A percentile compares a stretch with the other conserved stretches of the same genome.
Conservation (phyloP, 2,888 invertebrate species). For the Coenonympha arcania region DNA sequence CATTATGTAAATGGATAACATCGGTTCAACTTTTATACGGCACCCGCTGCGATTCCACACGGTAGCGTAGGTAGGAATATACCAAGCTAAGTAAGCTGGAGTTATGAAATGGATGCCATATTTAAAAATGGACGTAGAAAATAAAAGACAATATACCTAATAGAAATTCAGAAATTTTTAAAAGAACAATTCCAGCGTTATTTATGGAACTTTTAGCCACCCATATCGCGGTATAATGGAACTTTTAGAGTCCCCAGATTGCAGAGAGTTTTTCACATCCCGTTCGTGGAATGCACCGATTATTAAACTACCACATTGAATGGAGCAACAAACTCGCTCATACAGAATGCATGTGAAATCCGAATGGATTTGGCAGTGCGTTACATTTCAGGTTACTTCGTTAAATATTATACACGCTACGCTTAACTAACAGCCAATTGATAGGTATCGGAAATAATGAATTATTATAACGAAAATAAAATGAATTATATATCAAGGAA, state of each 20-base stretch:
- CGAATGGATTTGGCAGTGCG: slow-evolving; percentile 17
- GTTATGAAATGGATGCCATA: slow-evolving; percentile 13
- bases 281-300: slow-evolving; percentile 7
- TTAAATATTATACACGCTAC: slow-evolving; percentile 19
- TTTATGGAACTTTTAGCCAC: neutral
- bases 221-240: neutral
- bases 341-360: slow-evolving; percentile 24
- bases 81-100: too few relatives aligned
- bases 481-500: too few relatives aligned
- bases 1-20: slow-evolving; percentile 58
- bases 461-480: too few relatives aligned
- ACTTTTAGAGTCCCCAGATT: slow-evolving; percentile 3
- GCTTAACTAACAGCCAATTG: slow-evolving; percentile 15
- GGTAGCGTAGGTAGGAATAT: slow-evolving; percentile 30
- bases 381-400: slow-evolving; percentile 14
- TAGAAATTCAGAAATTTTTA: slow-evolving; percentile 1
- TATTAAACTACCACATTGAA: slow-evolving; percentile 20
- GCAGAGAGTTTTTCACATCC: slow-evolving; percentile 1
- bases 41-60: slow-evolving; percentile 44
- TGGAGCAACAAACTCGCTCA: slow-evolving; percentile 18
- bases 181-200: slow-evolving; percentile 3
- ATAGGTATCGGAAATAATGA: neutral
- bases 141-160: slow-evolving; percentile 5
- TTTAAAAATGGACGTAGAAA: neutral
- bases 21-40: slow-evolving; percentile 49